Conservation (phyloP, 2,113 vertebrate genomes). For the Irena cyanogastra region DNA sequence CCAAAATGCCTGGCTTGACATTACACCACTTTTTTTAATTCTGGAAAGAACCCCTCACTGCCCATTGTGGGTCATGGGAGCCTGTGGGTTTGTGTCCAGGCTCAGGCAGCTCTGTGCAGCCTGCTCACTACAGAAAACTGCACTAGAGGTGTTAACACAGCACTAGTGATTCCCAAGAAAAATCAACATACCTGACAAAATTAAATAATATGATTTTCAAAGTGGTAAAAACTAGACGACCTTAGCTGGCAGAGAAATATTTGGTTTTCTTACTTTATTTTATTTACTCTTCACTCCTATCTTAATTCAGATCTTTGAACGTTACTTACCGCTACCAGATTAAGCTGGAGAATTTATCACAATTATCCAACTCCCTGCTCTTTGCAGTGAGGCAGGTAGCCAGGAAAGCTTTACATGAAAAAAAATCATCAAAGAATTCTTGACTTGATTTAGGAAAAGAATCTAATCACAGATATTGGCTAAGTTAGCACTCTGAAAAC, state of each 20-base stretch:
- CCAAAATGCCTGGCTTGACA: background rate
- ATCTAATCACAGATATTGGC: background rate
- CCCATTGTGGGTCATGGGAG: fast-evolving
- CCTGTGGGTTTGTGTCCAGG: background rate
- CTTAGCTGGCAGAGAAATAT: background rate
- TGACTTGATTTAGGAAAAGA: background rate
- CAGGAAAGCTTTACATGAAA: background rate
- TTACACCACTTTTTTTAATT: background rate
- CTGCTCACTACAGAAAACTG: background rate
- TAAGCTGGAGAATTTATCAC: background rate
- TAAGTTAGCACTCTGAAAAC: background rate
- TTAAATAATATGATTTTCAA: background rate
- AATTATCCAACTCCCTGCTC: background rate
- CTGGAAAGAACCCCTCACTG: background rate
- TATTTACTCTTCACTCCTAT: background rate
- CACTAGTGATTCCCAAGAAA: background rate
- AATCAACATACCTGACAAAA: background rate
- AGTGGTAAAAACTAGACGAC: background rate
- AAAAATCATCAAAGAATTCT: background rate
- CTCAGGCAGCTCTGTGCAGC: background rate
- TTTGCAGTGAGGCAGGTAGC: background rate
- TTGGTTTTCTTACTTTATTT: background rate
- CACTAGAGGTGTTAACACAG: background rate
- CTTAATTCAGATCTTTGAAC: background rate
- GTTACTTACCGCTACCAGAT: background rate